Evolutionary conservation across 2,888 invertebrate genomes (phyloP).

Genomic region (Lissonota sp.): DNA sequence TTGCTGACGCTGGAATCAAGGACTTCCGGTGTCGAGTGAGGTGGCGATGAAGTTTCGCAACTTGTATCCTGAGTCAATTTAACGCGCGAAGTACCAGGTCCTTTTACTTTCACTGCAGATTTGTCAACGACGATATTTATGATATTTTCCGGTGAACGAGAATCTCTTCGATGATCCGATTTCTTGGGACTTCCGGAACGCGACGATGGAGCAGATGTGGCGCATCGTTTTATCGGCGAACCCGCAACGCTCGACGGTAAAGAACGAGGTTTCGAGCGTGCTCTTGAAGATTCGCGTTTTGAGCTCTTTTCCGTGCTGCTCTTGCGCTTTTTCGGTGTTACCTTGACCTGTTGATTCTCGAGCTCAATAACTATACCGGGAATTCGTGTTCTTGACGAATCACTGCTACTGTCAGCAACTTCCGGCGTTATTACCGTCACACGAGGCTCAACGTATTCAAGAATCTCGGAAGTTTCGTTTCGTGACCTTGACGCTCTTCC

Average conservation of each 20-base stretch:
- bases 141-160: constrained; percentile 45
- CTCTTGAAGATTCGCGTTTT: constrained; percentile 32
- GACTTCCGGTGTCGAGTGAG: constrained; percentile 65
- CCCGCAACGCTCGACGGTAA: constrained; percentile 68
- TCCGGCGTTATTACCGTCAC: constrained; percentile 75
- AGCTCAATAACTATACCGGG: constrained; percentile 75
- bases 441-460: constrained; percentile 73
- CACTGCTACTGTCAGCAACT: constrained; percentile 69
- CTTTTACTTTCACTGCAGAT: constrained; percentile 54
- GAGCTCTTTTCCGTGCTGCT: constrained; percentile 45
- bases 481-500: background rate
- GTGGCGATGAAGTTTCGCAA: constrained; percentile 73
- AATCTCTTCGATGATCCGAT: background rate
- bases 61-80: constrained; percentile 72
- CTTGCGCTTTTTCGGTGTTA: constrained; percentile 72
- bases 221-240: constrained; percentile 70
- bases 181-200: constrained; percentile 71
- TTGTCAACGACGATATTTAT: constrained; percentile 62
- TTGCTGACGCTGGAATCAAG: constrained; percentile 55
- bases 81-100: constrained; percentile 59
- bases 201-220: constrained; percentile 71
- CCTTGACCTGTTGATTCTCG: constrained; percentile 73
- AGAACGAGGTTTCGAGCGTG: constrained; percentile 66
- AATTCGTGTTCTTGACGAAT: constrained; percentile 65
- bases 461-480: constrained; percentile 25